A percentile compares a stretch with the other conserved stretches of the same genome.
These are phyloP conservation scores for Heliornis fulica DNA, from an alignment of 2,113 vertebrate genomes.

Conservation along the genomic window DNA sequence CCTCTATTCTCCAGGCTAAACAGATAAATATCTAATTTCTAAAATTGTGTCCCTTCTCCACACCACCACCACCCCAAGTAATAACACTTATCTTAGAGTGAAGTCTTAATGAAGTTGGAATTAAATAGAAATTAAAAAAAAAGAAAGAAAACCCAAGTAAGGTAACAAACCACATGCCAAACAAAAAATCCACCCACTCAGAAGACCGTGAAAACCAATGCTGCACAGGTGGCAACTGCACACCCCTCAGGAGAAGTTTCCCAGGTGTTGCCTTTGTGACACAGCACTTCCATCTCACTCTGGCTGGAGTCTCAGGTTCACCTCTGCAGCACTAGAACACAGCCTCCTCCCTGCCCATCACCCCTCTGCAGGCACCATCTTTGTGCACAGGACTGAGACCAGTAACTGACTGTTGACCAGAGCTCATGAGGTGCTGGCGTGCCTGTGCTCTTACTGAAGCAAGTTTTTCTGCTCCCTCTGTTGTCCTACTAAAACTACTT, in stretches of 20 bases:
- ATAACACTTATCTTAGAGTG: not conserved
- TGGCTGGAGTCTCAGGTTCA: not conserved
- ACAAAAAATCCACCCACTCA: not conserved
- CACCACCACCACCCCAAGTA: not conserved
- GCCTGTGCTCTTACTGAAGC: not conserved
- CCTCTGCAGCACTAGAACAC: not conserved
- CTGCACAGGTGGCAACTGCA: not conserved
- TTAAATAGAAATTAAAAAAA: not conserved
- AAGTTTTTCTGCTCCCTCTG: fast-evolving
- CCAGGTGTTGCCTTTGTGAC: not conserved
- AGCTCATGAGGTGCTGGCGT: not conserved
- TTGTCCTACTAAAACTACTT: not conserved
- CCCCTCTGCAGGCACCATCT: not conserved
- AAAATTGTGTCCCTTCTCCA: not conserved
- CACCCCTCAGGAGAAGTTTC: not conserved
- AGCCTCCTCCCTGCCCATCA: not conserved
- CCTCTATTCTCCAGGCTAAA: too few relatives aligned
- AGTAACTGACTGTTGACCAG: not conserved
- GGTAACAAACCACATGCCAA: not conserved
- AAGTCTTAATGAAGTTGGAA: not conserved
- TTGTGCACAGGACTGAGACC: not conserved
- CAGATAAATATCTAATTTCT: not conserved
- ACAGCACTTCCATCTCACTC: not conserved
- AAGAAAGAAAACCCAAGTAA: not conserved
- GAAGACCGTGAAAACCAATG: not conserved